Percentiles rank a stretch among this genome's conserved stretches.
Conservation (phyloP, 2,113 vertebrate species). For the Brienomyrus longianalis region DNA sequence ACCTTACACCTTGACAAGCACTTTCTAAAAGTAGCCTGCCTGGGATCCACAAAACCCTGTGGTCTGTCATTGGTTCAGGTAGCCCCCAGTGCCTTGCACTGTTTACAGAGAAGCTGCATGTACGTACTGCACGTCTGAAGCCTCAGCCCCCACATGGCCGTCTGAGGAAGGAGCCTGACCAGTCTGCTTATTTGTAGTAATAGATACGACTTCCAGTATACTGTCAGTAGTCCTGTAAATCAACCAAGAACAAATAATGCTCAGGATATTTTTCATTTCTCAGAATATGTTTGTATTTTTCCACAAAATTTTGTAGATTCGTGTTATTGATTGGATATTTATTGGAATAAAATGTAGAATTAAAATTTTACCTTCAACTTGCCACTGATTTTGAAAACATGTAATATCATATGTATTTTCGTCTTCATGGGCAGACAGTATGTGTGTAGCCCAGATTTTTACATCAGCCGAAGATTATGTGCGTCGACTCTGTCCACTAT, state of each 20-base stretch:
- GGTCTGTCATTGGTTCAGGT: constrained; percentile 52
- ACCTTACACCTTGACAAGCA: constrained; percentile 67
- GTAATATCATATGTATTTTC: background rate
- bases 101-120: constrained; percentile 31
- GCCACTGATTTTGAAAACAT: background rate
- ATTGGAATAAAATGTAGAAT: background rate
- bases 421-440: background rate
- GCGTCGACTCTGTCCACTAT: background rate
- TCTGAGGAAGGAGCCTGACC: background rate
- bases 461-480: background rate
- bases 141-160: background rate
- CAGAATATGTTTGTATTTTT: background rate
- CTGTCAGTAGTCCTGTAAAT: background rate
- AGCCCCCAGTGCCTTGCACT: constrained; percentile 36
- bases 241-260: background rate
- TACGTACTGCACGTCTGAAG: background rate
- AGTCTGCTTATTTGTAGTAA: background rate
- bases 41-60: constrained; percentile 33
- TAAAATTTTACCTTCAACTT: background rate
- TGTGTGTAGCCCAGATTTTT: background rate
- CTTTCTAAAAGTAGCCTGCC: constrained; percentile 69
- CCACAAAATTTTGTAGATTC: background rate
- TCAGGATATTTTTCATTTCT: background rate
- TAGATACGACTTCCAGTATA: background rate
- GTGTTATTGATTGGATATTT: background rate